These are phyloP conservation scores for Hypothenemus hampei DNA, from an alignment of 1,140 invertebrate species.

Conservation along the genomic window DNA sequence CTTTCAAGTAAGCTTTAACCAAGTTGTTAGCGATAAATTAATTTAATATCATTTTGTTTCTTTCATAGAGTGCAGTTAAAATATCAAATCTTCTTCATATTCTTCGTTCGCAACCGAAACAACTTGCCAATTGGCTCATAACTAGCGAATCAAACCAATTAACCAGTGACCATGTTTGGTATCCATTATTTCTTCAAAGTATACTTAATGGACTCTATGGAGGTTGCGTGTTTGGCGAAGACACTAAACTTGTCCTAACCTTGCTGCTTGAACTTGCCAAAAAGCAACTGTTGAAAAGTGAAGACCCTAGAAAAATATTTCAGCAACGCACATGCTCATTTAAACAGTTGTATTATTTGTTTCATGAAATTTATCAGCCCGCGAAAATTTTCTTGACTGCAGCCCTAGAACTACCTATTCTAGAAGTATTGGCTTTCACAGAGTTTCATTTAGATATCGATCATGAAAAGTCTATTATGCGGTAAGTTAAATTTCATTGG, in stretches of 20 bases:
- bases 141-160: constrained; percentile 72
- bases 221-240: constrained; percentile 72
- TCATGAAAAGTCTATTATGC: constrained; percentile 74
- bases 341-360: constrained; percentile 80
- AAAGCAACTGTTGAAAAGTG: constrained; percentile 72
- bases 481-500: constrained; percentile 41
- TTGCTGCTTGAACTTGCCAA: constrained; percentile 77
- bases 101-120: constrained; percentile 71
- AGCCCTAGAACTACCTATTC: constrained; percentile 85
- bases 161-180: constrained; percentile 51
- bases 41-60: constrained; percentile 8
- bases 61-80: constrained; percentile 61
- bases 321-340: constrained; percentile 84
- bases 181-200: constrained; percentile 64
- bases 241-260: constrained; percentile 73
- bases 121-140: constrained; percentile 74
- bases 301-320: constrained; percentile 78
- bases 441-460: constrained; percentile 92
- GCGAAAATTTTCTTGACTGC: constrained; percentile 90
- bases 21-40: not conserved
- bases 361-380: constrained; percentile 86
- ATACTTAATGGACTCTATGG: constrained; percentile 80
- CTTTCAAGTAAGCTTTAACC: constrained; percentile 61
- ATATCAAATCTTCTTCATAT: constrained; percentile 76
- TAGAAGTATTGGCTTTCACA: constrained; percentile 88